Percentiles rank a stretch among this genome's conserved stretches.
phyloP scores from a whole-genome alignment of 2,113 vertebrate species.

The Tetrao urogallus region DNA sequence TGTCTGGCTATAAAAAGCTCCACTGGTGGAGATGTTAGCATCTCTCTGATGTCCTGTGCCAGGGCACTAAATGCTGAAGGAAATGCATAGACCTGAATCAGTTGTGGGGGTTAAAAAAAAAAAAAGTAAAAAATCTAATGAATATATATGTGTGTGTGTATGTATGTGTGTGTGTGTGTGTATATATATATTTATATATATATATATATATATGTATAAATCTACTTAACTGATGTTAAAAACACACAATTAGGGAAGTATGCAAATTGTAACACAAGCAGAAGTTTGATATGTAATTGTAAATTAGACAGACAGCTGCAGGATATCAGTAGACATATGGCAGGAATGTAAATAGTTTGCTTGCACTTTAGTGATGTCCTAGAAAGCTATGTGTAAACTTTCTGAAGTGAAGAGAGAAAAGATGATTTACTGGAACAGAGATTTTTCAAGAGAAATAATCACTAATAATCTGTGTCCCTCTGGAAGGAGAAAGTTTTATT shows the following conservation, averaged over 20 bases:
- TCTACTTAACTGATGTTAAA: neutral
- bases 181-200: too few species aligned
- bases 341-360: conserved; percentile 58
- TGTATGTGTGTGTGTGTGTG: too few species aligned
- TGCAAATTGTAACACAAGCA: conserved; percentile 39
- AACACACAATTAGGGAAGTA: neutral
- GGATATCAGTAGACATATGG: conserved; percentile 44
- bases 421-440: conserved; percentile 30
- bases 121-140: neutral
- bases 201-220: neutral
- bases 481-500: neutral
- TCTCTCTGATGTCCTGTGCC: neutral
- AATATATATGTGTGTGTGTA: neutral
- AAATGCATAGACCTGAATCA: neutral
- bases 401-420: conserved; percentile 18
- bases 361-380: conserved; percentile 46
- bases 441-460: neutral
- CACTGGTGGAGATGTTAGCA: neutral
- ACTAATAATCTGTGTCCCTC: neutral
- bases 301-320: conserved; percentile 54
- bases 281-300: conserved; percentile 43
- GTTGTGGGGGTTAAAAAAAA: neutral
- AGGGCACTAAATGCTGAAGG: neutral
- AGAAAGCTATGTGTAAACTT: conserved; percentile 63
- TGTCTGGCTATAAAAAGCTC: neutral